These are phyloP conservation scores for Hirundichthys speculiger DNA, from an alignment of 2,113 vertebrate genomes.

Conservation along the genomic window DNA sequence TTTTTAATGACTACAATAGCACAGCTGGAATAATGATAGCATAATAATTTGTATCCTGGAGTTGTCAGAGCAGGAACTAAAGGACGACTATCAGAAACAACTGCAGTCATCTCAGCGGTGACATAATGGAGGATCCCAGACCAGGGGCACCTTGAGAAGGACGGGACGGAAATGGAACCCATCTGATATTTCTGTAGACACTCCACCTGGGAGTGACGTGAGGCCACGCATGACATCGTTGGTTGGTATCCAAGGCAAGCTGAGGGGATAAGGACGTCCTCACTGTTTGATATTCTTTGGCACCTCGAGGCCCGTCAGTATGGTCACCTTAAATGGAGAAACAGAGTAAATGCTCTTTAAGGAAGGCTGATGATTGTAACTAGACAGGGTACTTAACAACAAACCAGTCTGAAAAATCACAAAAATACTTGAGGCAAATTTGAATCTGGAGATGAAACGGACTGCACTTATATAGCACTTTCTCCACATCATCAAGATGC, in stretches of 20 bases:
- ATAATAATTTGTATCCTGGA: not conserved
- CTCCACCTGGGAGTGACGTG: constrained; percentile 1
- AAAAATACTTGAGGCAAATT: too few species aligned
- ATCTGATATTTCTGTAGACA: constrained; percentile 21
- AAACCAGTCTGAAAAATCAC: too few species aligned
- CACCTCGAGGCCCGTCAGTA: constrained; percentile 92
- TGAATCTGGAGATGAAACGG: too few species aligned
- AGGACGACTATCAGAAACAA: not conserved
- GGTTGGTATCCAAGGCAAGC: constrained; percentile 30
- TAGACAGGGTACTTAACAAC: too few species aligned
- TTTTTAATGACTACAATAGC: not conserved
- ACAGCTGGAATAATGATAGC: not conserved
- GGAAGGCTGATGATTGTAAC: too few species aligned
- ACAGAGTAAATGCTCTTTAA: constrained; percentile 2
- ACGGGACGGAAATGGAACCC: constrained; percentile 7
- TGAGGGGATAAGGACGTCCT: constrained; percentile 11
- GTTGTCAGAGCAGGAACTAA: constrained; percentile 1
- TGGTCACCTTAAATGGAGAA: constrained; percentile 86
- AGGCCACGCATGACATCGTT: constrained; percentile 32
- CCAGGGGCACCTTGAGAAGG: constrained; percentile 32
- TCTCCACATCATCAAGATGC: too few species aligned
- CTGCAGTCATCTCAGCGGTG: constrained; percentile 9
- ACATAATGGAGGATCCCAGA: constrained; percentile 1
- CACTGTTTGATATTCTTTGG: constrained; percentile 84
- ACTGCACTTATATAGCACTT: too few species aligned